A percentile compares a stretch with the other conserved stretches of the same genome.
Conservation (phyloP, 2,113 vertebrate species). For the Brienomyrus longianalis region DNA sequence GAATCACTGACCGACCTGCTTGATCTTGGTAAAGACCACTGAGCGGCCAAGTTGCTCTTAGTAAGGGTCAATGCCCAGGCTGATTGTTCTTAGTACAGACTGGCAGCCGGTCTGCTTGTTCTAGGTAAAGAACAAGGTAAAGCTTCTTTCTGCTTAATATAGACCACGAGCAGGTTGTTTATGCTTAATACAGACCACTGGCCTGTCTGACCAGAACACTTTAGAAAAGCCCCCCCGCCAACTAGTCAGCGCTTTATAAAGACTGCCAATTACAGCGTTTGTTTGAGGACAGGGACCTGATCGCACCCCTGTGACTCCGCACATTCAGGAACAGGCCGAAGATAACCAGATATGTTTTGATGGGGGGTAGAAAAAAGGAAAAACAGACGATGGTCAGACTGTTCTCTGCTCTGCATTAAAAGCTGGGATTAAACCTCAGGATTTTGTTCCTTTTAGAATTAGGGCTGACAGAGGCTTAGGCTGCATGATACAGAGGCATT, state of each 20-base stretch:
- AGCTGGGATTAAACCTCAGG: slow-evolving; percentile 67
- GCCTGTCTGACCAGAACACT: neutral
- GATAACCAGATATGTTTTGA: slow-evolving; percentile 41
- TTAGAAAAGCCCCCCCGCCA: neutral
- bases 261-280: neutral
- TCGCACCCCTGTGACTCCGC: slow-evolving; percentile 29
- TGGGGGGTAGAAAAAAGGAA: slow-evolving; percentile 28
- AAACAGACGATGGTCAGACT: slow-evolving; percentile 43
- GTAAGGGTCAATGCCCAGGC: neutral
- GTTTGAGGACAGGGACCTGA: neutral
- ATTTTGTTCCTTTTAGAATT: slow-evolving; percentile 81
- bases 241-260: neutral
- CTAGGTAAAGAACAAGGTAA: neutral
- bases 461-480: slow-evolving; percentile 72
- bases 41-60: neutral
- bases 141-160: neutral
- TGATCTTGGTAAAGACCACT: neutral
- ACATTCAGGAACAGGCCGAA: slow-evolving; percentile 34
- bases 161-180: neutral
- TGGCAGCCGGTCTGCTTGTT: neutral
- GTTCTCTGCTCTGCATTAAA: slow-evolving; percentile 68
- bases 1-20: neutral
- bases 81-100: neutral
- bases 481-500: slow-evolving; percentile 64
- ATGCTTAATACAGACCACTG: neutral